Percentiles rank a stretch among this genome's conserved stretches.
These are phyloP conservation scores for Hystrix cristata DNA, from an alignment of 2,113 vertebrate species.

Conservation along the genomic window DNA sequence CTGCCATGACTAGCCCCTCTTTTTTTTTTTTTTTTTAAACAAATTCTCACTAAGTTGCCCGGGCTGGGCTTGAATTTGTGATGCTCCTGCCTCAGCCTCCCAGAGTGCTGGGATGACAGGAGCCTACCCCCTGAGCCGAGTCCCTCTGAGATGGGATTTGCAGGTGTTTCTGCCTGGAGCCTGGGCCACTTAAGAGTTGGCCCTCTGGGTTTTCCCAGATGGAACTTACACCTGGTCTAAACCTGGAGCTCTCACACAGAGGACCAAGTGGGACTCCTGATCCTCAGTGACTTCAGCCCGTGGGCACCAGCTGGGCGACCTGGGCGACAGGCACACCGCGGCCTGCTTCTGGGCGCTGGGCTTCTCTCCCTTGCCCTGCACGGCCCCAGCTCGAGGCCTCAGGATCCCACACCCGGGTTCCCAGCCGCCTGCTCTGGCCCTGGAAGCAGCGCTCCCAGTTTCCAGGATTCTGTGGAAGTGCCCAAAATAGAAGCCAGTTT, in stretches of 20 bases:
- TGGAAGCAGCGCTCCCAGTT: not conserved
- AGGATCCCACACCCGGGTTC: no score
- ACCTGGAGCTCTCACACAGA: accelerated
- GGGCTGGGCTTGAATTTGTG: not conserved
- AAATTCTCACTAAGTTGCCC: not conserved
- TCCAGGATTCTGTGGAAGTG: not conserved
- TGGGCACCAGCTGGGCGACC: no score
- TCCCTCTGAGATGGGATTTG: not conserved
- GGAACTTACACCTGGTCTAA: not conserved
- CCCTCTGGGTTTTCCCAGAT: not conserved
- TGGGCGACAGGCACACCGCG: no score
- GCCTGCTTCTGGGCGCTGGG: not conserved
- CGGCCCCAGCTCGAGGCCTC: not conserved
- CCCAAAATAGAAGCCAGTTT: conserved; percentile 45
- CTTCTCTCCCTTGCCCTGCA: not conserved
- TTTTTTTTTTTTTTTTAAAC: not conserved
- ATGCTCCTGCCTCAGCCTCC: not conserved
- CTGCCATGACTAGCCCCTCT: not conserved
- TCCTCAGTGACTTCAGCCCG: no score
- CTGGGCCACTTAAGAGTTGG: not conserved
- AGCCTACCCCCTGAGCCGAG: not conserved
- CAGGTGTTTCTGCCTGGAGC: not conserved
- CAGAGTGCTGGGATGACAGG: not conserved
- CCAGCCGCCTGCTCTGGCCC: not conserved
- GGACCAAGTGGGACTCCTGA: not conserved